phyloP scores from a whole-genome alignment of 2,797 vertebrate genomes.

The Lutra lutra region DNA sequence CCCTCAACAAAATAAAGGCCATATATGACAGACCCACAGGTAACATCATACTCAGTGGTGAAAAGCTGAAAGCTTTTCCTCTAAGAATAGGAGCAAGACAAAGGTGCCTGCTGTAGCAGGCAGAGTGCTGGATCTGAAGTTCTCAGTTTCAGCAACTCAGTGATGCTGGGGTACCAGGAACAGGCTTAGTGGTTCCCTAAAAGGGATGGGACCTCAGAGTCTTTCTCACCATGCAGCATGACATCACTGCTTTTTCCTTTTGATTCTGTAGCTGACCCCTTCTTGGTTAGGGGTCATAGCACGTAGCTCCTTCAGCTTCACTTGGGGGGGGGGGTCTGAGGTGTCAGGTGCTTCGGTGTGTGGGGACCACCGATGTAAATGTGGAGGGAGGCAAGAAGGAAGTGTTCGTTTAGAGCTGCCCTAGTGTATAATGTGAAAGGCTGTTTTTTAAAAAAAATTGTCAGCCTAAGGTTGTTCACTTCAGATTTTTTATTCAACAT shows the following conservation, averaged over 20 bases:
- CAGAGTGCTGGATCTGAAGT: not conserved
- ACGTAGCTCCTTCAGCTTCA: not conserved
- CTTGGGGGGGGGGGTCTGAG: not conserved
- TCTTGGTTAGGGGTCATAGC: not conserved
- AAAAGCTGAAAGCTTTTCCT: not conserved
- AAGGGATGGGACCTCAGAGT: not conserved
- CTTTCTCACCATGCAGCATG: not conserved
- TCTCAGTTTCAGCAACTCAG: not conserved
- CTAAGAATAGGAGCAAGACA: not conserved
- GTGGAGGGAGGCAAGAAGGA: not conserved
- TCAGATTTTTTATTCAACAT: not conserved
- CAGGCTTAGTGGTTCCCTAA: not conserved
- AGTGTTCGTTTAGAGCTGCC: not conserved
- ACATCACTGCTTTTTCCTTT: not conserved
- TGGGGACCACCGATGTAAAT: not conserved
- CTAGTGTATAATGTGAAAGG: not conserved
- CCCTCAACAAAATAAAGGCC: not conserved
- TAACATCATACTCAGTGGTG: not conserved
- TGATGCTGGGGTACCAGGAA: not conserved
- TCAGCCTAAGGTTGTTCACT: not conserved
- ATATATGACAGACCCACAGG: not conserved
- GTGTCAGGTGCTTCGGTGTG: not conserved
- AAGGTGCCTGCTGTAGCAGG: not conserved
- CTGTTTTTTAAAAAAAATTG: not conserved
- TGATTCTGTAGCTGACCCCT: not conserved